Conservation (phyloP, 92 coral and sea anemone genomes). For the Heteractis magnifica region DNA sequence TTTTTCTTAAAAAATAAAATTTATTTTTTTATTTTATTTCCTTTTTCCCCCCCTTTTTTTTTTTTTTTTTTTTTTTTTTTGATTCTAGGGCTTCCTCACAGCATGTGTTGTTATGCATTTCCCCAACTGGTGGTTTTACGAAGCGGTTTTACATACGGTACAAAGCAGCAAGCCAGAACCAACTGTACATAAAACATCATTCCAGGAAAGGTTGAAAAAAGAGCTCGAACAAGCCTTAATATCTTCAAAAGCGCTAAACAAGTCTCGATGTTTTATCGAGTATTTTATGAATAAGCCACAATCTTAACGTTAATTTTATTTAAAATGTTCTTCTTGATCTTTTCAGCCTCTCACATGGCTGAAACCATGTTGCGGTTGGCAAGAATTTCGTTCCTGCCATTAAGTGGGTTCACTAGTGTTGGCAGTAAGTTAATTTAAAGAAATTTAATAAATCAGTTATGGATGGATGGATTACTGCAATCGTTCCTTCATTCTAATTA, state of each 20-base stretch:
- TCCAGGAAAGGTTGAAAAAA: not conserved
- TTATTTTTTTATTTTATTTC: too few species aligned
- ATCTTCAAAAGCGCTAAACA: not conserved
- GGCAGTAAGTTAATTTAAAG: constrained; percentile 12
- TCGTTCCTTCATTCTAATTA: not conserved
- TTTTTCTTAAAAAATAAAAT: too few species aligned
- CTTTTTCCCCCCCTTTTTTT: too few species aligned
- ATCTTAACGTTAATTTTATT: not conserved
- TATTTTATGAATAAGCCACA: not conserved
- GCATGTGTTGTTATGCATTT: not conserved
- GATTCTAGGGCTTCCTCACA: not conserved
- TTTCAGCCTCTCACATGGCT: constrained; percentile 38
- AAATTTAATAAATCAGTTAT: not conserved
- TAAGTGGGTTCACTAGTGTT: constrained; percentile 20
- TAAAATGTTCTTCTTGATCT: not conserved
- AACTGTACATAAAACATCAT: not conserved
- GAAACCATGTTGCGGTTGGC: constrained; percentile 30
- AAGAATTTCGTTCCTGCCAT: constrained; percentile 33
- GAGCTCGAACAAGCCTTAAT: not conserved
- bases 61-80: too few species aligned
- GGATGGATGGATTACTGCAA: too few species aligned
- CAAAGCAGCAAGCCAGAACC: not conserved
- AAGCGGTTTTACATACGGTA: not conserved
- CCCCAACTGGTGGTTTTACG: not conserved
- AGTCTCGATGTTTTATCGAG: not conserved